Conservation (phyloP, 2,113 vertebrate species). For the Pristiophorus japonicus region DNA sequence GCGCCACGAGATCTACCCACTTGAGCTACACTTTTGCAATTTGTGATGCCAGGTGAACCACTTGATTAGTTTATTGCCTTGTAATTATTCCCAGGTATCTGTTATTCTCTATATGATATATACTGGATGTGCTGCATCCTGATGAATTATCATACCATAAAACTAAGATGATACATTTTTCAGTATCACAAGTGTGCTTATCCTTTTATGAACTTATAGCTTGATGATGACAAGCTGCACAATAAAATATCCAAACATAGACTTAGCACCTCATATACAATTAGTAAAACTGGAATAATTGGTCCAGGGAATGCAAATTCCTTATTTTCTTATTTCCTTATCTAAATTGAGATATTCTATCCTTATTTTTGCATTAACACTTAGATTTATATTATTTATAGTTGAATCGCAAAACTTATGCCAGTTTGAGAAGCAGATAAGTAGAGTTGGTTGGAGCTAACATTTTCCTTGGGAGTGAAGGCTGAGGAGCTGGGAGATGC, state of each 20-base stretch:
- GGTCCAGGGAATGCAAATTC: neutral
- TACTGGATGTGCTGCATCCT: neutral
- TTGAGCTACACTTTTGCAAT: neutral
- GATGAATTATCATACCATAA: neutral
- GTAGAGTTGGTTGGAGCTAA: neutral
- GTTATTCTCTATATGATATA: neutral
- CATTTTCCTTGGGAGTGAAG: neutral
- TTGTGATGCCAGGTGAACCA: neutral
- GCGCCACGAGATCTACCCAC: too few species aligned
- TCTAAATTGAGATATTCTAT: neutral
- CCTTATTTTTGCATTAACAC: neutral
- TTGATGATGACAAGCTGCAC: neutral
- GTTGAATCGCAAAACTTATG: neutral
- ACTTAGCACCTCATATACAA: neutral
- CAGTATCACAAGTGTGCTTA: neutral
- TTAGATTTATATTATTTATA: neutral
- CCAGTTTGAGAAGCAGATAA: neutral
- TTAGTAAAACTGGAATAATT: conserved; percentile 2
- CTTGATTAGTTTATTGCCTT: neutral
- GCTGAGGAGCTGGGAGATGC: neutral
- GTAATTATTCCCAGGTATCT: neutral
- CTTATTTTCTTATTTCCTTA: neutral
- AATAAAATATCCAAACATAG: neutral
- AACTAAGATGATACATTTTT: neutral
- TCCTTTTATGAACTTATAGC: neutral